phyloP scores from a whole-genome alignment of 2,888 invertebrate genomes.

The Chrysomela aeneicollis region DNA sequence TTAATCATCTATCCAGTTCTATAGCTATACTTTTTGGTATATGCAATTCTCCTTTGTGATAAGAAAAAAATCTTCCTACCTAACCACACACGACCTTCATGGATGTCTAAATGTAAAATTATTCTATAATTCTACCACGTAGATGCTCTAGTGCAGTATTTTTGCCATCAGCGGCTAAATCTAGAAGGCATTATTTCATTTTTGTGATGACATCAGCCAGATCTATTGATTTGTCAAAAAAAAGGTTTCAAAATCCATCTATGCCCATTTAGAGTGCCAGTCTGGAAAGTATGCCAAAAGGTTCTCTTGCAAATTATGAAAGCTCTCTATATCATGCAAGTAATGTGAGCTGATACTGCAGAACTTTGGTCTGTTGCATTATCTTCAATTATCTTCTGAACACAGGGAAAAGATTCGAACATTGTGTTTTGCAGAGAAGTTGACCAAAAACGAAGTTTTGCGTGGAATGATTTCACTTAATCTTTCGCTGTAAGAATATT shows the following conservation, averaged over 20 bases:
- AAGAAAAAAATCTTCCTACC: no score
- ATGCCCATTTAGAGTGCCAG: conserved; percentile 29
- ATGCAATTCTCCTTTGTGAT: no score
- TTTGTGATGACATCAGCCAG: conserved; percentile 43
- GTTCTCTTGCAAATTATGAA: conserved; percentile 46
- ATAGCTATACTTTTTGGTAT: no score
- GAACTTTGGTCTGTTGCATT: conserved; percentile 41
- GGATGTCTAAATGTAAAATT: no score
- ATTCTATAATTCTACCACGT: no score
- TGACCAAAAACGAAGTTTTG: no score
- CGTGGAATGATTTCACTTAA: background rate
- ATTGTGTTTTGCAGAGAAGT: no score
- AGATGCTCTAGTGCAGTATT: no score
- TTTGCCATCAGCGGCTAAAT: conserved; percentile 46
- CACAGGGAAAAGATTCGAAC: no score
- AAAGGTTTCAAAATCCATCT: conserved; percentile 46
- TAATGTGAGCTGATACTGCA: conserved; percentile 45
- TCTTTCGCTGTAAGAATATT: background rate
- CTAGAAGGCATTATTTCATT: conserved; percentile 43
- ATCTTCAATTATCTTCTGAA: no score
- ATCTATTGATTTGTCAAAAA: conserved; percentile 45
- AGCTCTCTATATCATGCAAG: conserved; percentile 49
- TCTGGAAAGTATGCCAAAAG: conserved; percentile 45
- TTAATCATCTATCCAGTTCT: no score
- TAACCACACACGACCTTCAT: no score